A percentile compares a stretch with the other conserved stretches of the same genome.
These are phyloP conservation scores for Neogale vison DNA, from an alignment of 2,113 vertebrate species.

Conservation along the genomic window DNA sequence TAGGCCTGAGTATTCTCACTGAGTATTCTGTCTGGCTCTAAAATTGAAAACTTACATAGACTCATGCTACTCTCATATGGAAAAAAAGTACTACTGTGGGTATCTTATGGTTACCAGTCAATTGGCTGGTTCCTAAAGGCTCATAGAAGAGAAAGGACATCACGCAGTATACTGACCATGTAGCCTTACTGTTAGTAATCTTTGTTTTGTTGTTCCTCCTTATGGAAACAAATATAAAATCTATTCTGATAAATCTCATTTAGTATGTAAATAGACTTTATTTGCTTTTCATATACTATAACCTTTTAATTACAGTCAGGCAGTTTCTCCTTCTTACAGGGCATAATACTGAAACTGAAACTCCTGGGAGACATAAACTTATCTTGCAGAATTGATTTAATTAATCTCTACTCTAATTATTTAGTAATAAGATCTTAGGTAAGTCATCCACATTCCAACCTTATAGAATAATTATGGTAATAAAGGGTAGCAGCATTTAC, in stretches of 20 bases:
- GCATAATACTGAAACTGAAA: not conserved
- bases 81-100: not conserved
- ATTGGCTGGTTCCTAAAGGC: not conserved
- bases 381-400: constrained; percentile 13
- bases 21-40: constrained; percentile 19
- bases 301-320: not conserved
- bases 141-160: not conserved
- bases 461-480: constrained; percentile 10
- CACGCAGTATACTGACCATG: not conserved
- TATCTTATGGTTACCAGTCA: not conserved
- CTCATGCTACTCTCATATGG: constrained; percentile 1
- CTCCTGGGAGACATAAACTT: not conserved
- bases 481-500: not conserved
- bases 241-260: constrained; percentile 38
- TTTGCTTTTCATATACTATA: constrained; percentile 21
- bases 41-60: constrained; percentile 34
- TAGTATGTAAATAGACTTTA: not conserved
- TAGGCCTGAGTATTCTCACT: constrained; percentile 1
- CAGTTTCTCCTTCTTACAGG: not conserved
- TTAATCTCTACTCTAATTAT: not conserved
- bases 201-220: constrained; percentile 4
- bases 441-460: not conserved
- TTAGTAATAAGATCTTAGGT: not conserved
- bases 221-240: constrained; percentile 38
- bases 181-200: not conserved